Evolutionary conservation across 2,113 vertebrate genomes (phyloP).

Genomic region (Petrocephalus zakoni): DNA sequence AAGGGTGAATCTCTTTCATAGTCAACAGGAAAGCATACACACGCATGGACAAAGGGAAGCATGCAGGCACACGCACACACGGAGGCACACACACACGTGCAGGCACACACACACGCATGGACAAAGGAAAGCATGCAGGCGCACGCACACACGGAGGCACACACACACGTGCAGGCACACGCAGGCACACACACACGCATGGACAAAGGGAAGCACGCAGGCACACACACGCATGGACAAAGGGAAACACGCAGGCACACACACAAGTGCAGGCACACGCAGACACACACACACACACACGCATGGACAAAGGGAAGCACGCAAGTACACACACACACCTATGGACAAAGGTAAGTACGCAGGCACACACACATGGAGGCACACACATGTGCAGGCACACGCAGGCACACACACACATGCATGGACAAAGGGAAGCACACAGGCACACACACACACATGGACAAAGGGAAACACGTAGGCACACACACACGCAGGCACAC

Average conservation of each 20-base stretch:
- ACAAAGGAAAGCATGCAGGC: neutral
- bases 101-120: too few species aligned
- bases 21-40: neutral
- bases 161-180: too few species aligned
- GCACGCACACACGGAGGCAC: neutral
- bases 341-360: too few species aligned
- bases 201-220: neutral
- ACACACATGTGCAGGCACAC: neutral
- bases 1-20: conserved; percentile 13
- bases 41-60: neutral
- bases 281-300: neutral
- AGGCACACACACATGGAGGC: too few species aligned
- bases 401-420: neutral
- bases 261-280: conserved; percentile 8
- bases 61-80: neutral
- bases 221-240: neutral
- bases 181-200: too few species aligned
- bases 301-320: neutral
- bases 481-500: conserved; percentile 6
- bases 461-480: neutral
- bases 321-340: neutral
- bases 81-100: too few species aligned
- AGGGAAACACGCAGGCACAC: neutral
- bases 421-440: neutral
- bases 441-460: neutral